Base-by-base conservation (phyloP, 2,797 vertebrate genomes). In the Oryzias dopingdopingensis region DNA sequence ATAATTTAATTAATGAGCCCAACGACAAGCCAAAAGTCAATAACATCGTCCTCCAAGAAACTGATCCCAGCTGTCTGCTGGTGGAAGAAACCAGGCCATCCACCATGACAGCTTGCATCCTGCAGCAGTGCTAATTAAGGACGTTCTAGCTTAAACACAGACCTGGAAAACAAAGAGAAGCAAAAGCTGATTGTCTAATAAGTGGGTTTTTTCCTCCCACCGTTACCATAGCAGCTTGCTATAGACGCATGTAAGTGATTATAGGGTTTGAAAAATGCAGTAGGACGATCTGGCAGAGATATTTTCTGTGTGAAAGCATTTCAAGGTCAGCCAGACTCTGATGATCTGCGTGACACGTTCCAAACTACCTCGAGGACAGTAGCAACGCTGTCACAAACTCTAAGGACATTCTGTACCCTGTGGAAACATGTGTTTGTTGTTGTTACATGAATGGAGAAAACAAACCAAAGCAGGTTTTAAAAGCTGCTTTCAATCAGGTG, bases 171-270 rank as follows among this genome's bases (percentile, higher is more conserved):
- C 92, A 89, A 86, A 80, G 83, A 89, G 81, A 86, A 77, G 65
- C 85, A 56, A 70, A 89, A 91, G 91, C 86, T 91, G 91, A 92
- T 90, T 90, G 91, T 91, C 92, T 95, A 95, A 95, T 95, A 92
- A 93, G 90, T 90, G 85, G 88, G 87, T 79, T 86, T 81, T 32
- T 37, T 67, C 87, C 91, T 87, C 79, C 49, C 59, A 16, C 43
- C 62, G 90, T 93, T 90, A 77, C 90, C 92, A 92, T 93, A 86
- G 91, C 88, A 94, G 90, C 89, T 59, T 79, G 82, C 32, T 37
- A 86, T 86, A 86, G 67, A 48, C 79, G 62, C 60, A 83, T 72
- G 78, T 55, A 43, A 48, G 64, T 82, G 87, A 92, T 91, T 89
- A 89, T 67, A 89, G 86, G 85, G 70, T 74, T 83, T 13, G 32